Evolutionary conservation across 2,888 invertebrate species (phyloP).

Genomic region (Argyresthia goedartella): DNA sequence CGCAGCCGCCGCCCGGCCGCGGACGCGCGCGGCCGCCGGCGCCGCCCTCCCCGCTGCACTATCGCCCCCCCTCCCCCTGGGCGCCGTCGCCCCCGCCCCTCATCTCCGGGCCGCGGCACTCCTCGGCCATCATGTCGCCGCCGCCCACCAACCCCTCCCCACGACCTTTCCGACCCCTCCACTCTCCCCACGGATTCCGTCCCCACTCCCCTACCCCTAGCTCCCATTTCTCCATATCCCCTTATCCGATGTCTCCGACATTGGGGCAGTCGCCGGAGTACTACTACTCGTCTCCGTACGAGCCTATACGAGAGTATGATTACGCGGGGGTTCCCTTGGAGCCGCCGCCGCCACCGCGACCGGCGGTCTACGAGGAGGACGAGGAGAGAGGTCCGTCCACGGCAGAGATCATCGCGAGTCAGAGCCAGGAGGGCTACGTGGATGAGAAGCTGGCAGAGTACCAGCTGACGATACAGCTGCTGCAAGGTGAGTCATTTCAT

Average conservation of each 20-base stretch:
- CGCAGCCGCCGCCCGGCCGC: constrained; percentile 63
- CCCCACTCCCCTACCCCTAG: constrained; percentile 61
- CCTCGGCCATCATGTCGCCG: constrained; percentile 66
- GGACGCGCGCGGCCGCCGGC: constrained; percentile 56
- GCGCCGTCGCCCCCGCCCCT: constrained; percentile 81
- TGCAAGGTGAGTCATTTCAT: constrained; percentile 79
- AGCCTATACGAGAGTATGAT: constrained; percentile 73
- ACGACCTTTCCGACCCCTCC: constrained; percentile 59
- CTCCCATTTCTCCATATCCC: constrained; percentile 63
- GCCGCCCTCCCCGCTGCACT: constrained; percentile 73
- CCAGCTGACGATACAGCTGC: constrained; percentile 89
- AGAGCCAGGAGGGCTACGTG: constrained; percentile 94
- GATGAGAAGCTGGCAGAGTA: constrained; percentile 95
- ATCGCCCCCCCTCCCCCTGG: constrained; percentile 83
- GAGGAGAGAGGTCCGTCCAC: constrained; percentile 87
- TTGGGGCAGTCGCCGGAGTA: constrained; percentile 74
- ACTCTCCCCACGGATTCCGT: constrained; percentile 53
- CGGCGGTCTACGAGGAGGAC: constrained; percentile 75
- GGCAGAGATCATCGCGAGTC: constrained; percentile 92
- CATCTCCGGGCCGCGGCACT: constrained; percentile 73
- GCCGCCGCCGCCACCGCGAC: constrained; percentile 80
- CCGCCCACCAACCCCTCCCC: constrained; percentile 70
- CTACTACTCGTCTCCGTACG: constrained; percentile 70
- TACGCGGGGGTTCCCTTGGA: constrained; percentile 84
- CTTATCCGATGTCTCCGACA: constrained; percentile 68